Conservation (phyloP, 92 coral and sea anemone species). For the Bergia puertoricense region DNA sequence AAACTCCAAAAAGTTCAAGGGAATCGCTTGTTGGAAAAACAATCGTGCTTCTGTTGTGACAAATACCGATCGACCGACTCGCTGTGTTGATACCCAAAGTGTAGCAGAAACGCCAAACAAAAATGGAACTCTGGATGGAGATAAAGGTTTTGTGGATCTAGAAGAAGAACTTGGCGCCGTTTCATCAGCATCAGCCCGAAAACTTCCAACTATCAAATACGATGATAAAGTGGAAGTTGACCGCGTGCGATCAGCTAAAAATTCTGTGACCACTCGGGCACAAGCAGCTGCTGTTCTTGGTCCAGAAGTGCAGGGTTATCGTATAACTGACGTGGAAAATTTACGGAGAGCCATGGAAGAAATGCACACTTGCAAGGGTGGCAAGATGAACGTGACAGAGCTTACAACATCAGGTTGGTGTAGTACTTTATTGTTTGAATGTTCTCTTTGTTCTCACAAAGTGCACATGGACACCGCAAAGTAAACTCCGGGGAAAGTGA, state of each 20-base stretch:
- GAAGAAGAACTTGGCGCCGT: conserved; percentile 21
- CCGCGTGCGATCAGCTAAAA: conserved; percentile 22
- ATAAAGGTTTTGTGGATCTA: neutral
- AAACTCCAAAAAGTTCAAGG: conserved; percentile 12
- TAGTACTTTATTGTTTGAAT: conserved; percentile 34
- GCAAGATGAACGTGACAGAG: conserved; percentile 27
- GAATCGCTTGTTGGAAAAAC: conserved; percentile 2
- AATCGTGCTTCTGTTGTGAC: neutral
- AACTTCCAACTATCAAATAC: conserved; percentile 1
- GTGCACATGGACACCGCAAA: conserved; percentile 40
- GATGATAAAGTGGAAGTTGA: conserved; percentile 8
- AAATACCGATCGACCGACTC: neutral
- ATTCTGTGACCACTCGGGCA: conserved; percentile 27
- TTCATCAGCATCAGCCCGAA: conserved; percentile 32
- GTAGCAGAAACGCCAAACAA: conserved; percentile 16
- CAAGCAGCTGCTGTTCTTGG: conserved; percentile 34
- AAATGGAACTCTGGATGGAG: conserved; percentile 5
- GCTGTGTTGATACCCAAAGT: neutral
- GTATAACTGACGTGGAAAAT: conserved; percentile 34
- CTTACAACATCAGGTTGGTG: conserved; percentile 17
- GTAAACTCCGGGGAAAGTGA: conserved; percentile 21
- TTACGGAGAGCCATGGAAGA: conserved; percentile 38
- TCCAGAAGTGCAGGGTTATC: conserved; percentile 37
- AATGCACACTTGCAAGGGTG: conserved; percentile 46
- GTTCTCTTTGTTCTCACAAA: conserved; percentile 13